Base-by-base conservation (phyloP, 2,113 vertebrate genomes). In the Lepus europaeus region DNA sequence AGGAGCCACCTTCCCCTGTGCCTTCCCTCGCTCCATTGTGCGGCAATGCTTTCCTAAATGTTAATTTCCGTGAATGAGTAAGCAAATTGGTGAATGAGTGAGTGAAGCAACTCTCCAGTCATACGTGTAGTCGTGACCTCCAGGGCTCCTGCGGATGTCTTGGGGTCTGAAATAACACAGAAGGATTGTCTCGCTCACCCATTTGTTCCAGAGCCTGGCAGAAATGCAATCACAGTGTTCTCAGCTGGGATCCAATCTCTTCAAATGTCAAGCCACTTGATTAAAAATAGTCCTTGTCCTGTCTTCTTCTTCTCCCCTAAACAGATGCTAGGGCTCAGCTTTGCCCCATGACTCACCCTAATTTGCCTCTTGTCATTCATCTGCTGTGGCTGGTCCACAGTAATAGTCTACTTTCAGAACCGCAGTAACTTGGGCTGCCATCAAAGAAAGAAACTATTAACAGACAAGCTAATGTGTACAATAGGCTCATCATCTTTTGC, bases 201-300 rank as follows among this genome's bases (percentile, higher is more conserved):
- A 14, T 36, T 45, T 36, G 23, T 72, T 49, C 69, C 51, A 79
- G 59, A 79, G 70, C 64, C 53, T 59, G 51, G 49, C 63, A 78
- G 85, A 95, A 83, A 91, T 36, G 59, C 61, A 17, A 61, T 59
- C 56, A 23, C 36, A 39, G 6, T 53, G 78, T 59, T 84, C 79
- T 16, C 63, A 84, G 66, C 29, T 29, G 20, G 22, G 49, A 82
- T 66, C 17, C 83, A 22, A 27, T 86, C 79, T 73, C 91, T 86
- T 70, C 59, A 70, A 70, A 94, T 17, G 39, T 80, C 88, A 96
- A 92, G 16, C 19, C 64, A 80, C 9, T 27, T 70, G 33, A 78
- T 78, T 92, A 78, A 84, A 92, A 70, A 78, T 3, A 87, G n/a
- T 33, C 33, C 19, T 79, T 39, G 33, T 87, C 31, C 45, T 76